phyloP scores from a whole-genome alignment of 30 jellyfish, hydroid and myxozoan species.

The Hydra vulgaris region DNA sequence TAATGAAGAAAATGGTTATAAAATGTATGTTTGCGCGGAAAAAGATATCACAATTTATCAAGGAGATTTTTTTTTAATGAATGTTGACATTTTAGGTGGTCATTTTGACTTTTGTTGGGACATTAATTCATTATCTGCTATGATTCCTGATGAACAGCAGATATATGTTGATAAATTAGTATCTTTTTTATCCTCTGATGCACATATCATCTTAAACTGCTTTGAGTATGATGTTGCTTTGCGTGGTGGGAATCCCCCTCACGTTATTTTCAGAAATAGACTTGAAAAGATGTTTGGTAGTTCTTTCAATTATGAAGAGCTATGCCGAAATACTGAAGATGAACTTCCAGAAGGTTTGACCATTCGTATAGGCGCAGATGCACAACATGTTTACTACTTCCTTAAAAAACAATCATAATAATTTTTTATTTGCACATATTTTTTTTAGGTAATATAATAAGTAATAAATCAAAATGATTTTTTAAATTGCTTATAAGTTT shows the following conservation, averaged over 20 bases:
- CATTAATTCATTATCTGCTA: background rate
- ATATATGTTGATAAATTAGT: constrained; percentile 1
- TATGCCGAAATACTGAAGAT: constrained; percentile 3
- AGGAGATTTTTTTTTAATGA: background rate
- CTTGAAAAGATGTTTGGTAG: background rate
- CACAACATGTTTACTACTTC: constrained; percentile 6
- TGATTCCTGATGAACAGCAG: constrained; percentile 12
- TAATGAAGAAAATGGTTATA: constrained; percentile 21
- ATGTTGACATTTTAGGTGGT: background rate
- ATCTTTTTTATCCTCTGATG: background rate
- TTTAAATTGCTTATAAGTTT: too few relatives aligned
- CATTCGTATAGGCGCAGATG: background rate
- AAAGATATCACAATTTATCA: background rate
- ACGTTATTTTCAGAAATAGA: background rate
- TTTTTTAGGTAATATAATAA: too few relatives aligned
- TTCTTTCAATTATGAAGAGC: background rate
- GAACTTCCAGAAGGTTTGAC: constrained; percentile 1
- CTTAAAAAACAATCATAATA: too few relatives aligned
- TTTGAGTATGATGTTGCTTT: background rate
- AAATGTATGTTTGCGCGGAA: background rate
- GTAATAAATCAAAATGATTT: too few relatives aligned
- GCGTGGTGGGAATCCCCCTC: background rate
- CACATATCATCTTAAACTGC: background rate
- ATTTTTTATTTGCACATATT: too few relatives aligned
- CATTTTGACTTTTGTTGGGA: constrained; percentile 10